Evolutionary conservation across 2,888 invertebrate species (phyloP).

Genomic region (Coecobrya sp.): DNA sequence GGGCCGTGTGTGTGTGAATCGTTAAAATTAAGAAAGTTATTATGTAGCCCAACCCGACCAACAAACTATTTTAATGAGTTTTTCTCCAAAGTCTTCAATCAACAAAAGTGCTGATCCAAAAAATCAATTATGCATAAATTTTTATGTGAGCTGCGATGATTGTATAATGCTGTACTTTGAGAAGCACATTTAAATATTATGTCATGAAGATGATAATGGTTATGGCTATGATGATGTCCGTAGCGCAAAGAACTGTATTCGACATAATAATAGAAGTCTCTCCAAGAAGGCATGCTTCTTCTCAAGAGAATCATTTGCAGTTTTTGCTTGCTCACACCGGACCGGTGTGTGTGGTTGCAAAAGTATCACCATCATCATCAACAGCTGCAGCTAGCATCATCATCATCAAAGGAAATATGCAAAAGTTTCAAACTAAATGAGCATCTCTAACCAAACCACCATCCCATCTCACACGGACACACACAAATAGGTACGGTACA

Average conservation of each 20-base stretch:
- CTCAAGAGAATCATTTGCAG: conserved; percentile 37
- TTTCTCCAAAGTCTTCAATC: conserved; percentile 32
- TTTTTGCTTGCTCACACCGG: conserved; percentile 19
- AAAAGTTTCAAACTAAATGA: conserved; percentile 32
- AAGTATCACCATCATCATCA: neutral
- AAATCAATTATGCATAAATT: conserved; percentile 38
- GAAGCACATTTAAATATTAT: neutral
- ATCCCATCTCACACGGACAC: neutral
- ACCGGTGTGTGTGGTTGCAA: conserved; percentile 16
- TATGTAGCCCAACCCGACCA: conserved; percentile 22
- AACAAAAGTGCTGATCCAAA: conserved; percentile 46
- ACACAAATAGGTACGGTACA: neutral
- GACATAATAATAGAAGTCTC: neutral
- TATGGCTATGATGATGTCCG: conserved; percentile 14
- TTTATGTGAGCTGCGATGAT: conserved; percentile 14
- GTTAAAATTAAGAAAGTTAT: conserved; percentile 46
- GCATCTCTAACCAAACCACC: conserved; percentile 43
- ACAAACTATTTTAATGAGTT: conserved; percentile 54
- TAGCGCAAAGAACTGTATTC: neutral
- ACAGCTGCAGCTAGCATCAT: neutral
- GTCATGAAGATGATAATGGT: conserved; percentile 27
- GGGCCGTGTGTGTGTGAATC: neutral
- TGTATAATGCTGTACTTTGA: neutral
- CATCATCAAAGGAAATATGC: conserved; percentile 45
- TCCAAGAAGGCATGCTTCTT: neutral